Conservation (phyloP, 2,797 vertebrate genomes). For the Myotis myotis region DNA sequence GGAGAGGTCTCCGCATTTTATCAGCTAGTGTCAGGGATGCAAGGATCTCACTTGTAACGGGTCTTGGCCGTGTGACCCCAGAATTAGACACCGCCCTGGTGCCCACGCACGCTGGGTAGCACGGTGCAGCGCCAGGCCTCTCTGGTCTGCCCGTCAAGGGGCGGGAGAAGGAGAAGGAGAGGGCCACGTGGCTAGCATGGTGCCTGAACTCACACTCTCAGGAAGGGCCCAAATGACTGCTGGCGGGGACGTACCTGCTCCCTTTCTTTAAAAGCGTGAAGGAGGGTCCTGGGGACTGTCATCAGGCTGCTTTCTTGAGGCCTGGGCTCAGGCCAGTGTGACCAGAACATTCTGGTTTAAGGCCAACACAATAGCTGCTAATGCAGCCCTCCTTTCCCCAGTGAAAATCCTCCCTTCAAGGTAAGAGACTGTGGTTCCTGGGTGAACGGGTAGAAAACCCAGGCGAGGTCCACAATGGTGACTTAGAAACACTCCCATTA, state of each 20-base stretch:
- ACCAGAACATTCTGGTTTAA: conserved; percentile 72
- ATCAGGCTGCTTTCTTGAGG: conserved; percentile 43
- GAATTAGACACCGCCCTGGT: conserved; percentile 59
- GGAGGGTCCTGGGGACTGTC: conserved; percentile 71
- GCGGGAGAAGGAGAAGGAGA: not conserved
- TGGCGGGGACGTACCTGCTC: conserved; percentile 66
- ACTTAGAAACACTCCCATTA: not conserved
- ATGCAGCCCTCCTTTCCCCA: conserved; percentile 35
- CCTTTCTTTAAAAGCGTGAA: conserved; percentile 70
- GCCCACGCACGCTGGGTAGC: conserved; percentile 44
- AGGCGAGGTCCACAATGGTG: not conserved
- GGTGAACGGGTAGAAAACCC: not conserved
- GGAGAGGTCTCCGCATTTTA: conserved; percentile 27
- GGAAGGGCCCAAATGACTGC: not conserved
- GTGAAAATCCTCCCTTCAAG: conserved; percentile 31
- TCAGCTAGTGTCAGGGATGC: not conserved
- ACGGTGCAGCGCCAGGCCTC: not conserved
- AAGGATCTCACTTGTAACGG: not conserved
- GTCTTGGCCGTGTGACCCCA: not conserved
- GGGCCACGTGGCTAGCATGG: not conserved
- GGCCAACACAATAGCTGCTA: conserved; percentile 19
- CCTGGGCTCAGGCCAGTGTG: conserved; percentile 51
- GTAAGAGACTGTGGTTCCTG: not conserved
- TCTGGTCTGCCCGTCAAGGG: not conserved
- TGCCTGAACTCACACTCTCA: not conserved